Base-by-base conservation (phyloP, 2,113 vertebrate genomes). In the Hucho hucho region DNA sequence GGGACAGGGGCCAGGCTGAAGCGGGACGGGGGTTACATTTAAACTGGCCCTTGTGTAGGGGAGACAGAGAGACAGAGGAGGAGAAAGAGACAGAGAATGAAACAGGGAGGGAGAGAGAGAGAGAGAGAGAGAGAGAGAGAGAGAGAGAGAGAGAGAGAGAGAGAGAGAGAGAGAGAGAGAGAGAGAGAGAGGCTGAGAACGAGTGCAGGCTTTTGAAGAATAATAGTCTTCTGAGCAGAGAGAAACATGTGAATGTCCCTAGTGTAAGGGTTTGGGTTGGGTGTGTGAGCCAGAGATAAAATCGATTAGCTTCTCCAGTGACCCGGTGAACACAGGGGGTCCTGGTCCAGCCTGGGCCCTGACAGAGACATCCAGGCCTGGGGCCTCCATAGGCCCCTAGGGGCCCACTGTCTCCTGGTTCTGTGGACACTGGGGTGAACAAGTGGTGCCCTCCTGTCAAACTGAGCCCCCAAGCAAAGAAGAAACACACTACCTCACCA, bases 221-320 rank as follows among this genome's bases (percentile, higher is more conserved):
- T 81, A 90, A 86, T 61, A 61, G n/a, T 61, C 58, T 82, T 83
- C 72, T 83, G 70, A 81, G 77, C 86, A 81, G 68, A 68, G 78
- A 76, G 86, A 22, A 84, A 79, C 84, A 87, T 86, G 83, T 89
- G 86, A 90, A 88, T 87, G 81, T 90, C 80, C 86, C 77, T 64
- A 75, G 83, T 83, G 84, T 72, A 81, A 84, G 84, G 86, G 83
- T 87, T 85, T 83, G 75, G 73, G 70, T 26, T 59, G 78, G 76
- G 64, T 77, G 84, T 87, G 88, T 87, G 87, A 87, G 90, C 90
- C 71, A 68, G 83, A 95, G 95, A 98, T 96, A 95, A 97, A 98
- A 97, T 97, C 95, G 95, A 97, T 98, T 98, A 98, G 96, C 96
- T 96, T 93, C 94, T 93, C 95, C 86, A 91, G 93, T 98, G 95